Evolutionary conservation across 2,797 vertebrate genomes (phyloP), one percentile per base, ranked within the genome.

Genomic region (Sebastes paucispinis): DNA sequence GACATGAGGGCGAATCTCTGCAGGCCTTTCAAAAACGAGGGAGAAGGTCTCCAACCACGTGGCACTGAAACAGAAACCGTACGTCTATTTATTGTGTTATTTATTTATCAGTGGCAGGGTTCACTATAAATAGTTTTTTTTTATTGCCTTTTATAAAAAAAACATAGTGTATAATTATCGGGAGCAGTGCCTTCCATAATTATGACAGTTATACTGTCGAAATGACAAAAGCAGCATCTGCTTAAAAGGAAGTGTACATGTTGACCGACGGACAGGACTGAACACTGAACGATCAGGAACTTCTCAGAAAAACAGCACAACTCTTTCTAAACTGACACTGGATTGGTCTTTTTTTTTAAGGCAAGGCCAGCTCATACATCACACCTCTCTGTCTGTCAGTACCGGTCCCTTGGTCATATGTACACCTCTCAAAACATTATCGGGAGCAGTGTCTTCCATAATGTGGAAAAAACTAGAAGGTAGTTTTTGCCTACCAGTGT

Each of bases 191-290:
- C 98, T 99, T 97, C 97, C 98, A 99, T 99, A 99, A 99, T 99
- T 99, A 98, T 98, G 98, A 99, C 98, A 98, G 98, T 99, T 98
- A 98, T 99, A 99, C 98, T 99, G 98, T 99, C 97, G 97, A 96
- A 96, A 96, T 97, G 95, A 96, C 96, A 97, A 98, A 96, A 99
- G 98, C 98, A 99, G 98, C 97, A 99, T 99, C 98, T 99, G 98
- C 98, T 71, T 98, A 82, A 97, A 86, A 13, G 92, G 91, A 96
- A 94, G 96, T 85, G 88, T 88, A 80, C 83, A 79, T 87, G 91
- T 80, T 1, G 69, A 93, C 88, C 13, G 86, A 92, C 74, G 72
- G 82, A 77, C 77, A 27, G 70, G 62, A 65, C 73, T 31, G 63
- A 78, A 20, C 29, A 22, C 43, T 24, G 24, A 58, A 16, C 39